A percentile compares a stretch with the other conserved stretches of the same genome.
phyloP scores from a whole-genome alignment of 2,113 vertebrate species.

The Centropristis striata region DNA sequence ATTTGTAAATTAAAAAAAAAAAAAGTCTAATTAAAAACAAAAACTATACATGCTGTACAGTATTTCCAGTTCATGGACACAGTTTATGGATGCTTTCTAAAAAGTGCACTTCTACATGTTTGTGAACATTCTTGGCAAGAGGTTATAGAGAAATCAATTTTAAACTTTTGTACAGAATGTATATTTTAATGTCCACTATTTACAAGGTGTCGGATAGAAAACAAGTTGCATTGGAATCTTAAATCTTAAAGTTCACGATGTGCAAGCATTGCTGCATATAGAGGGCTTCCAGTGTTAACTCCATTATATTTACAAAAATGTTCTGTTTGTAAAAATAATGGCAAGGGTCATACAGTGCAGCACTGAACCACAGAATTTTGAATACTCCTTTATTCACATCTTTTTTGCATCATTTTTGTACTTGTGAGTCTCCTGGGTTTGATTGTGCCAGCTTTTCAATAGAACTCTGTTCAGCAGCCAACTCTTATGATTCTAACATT shows the following conservation, averaged over 20 bases:
- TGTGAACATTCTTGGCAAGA: neutral
- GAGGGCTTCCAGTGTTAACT: conserved; percentile 1
- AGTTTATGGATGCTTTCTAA: neutral
- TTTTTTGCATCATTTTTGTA: conserved; percentile 25
- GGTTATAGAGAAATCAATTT: neutral
- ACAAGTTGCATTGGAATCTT: neutral
- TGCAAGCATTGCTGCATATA: neutral
- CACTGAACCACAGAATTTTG: neutral
- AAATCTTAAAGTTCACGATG: neutral
- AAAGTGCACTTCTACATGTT: neutral
- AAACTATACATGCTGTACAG: neutral
- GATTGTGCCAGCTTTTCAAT: conserved; percentile 28
- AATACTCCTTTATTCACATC: conserved; percentile 9
- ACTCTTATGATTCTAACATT: conserved; percentile 54
- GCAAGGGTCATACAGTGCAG: neutral
- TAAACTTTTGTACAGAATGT: neutral
- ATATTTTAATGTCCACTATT: conserved; percentile 11
- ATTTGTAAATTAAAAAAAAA: neutral
- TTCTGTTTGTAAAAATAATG: conserved; percentile 21
- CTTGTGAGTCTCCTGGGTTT: conserved; percentile 38
- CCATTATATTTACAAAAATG: neutral
- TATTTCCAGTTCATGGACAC: neutral
- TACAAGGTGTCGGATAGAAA: neutral
- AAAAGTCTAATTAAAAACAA: neutral
- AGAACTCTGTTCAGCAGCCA: conserved; percentile 20